phyloP scores from a whole-genome alignment of 2,888 invertebrate species.

The Amphipyra berbera region DNA sequence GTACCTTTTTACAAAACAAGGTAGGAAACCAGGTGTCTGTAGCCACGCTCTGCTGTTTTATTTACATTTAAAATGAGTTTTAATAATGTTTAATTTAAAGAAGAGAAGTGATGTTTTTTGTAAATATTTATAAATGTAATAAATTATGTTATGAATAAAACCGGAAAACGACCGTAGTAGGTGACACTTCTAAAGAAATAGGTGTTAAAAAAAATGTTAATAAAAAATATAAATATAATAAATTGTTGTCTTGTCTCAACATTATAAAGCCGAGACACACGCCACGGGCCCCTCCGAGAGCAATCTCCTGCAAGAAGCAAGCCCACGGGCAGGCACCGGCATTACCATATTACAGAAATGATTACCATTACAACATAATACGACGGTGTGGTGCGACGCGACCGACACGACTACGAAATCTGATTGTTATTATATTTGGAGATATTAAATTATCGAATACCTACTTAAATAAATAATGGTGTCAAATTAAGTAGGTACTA shows the following conservation, averaged over 20 bases:
- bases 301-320: conserved; percentile 71
- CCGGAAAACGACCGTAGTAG: too few species aligned
- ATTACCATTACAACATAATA: conserved; percentile 78
- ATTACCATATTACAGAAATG: conserved; percentile 81
- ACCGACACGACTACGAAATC: conserved; percentile 40
- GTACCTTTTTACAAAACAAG: conserved; percentile 56
- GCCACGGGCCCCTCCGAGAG: conserved; percentile 69
- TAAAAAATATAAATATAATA: not conserved
- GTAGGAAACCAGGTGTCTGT: conserved; percentile 53
- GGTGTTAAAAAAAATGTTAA: not conserved
- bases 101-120: not conserved
- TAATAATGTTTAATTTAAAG: not conserved
- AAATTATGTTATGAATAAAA: too few species aligned
- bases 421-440: conserved; percentile 25
- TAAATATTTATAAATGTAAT: not conserved
- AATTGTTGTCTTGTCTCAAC: conserved; percentile 58
- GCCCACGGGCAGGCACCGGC: conserved; percentile 65
- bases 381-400: conserved; percentile 49
- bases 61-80: conserved; percentile 24
- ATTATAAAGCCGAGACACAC: conserved; percentile 40
- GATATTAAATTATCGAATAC: not conserved
- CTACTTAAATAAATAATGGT: not conserved
- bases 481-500: not conserved
- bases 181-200: too few species aligned
- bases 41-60: conserved; percentile 35